Conservation (phyloP, 2,113 vertebrate species). For the Parotia lawesii region DNA sequence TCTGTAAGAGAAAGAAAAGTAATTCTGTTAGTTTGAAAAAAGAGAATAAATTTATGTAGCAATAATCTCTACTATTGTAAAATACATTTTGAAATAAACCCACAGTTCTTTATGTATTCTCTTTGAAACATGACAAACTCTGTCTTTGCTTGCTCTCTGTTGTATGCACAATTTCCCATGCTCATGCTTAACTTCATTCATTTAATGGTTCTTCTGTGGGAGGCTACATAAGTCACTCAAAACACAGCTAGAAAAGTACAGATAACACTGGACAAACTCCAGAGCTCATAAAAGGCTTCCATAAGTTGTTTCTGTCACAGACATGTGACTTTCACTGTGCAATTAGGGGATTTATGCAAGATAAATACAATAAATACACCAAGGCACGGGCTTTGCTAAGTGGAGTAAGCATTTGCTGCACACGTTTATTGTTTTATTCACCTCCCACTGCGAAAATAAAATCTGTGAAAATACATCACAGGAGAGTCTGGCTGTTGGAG, state of each 20-base stretch:
- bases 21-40: neutral
- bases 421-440: neutral
- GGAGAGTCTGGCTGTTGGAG: neutral
- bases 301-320: neutral
- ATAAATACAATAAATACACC: neutral
- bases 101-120: neutral
- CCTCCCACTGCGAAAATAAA: neutral
- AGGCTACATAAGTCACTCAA: neutral
- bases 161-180: neutral
- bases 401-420: neutral
- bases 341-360: neutral
- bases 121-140: neutral
- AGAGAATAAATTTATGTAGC: neutral
- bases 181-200: neutral
- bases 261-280: neutral
- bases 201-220: neutral
- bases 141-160: neutral
- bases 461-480: neutral
- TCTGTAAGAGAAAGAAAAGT: conserved; percentile 72
- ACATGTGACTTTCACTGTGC: neutral
- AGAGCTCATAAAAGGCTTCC: neutral
- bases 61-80: neutral
- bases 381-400: neutral
- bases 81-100: neutral
- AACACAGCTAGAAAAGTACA: neutral